Percentiles rank a stretch among this genome's conserved stretches.
phyloP scores from a whole-genome alignment of 2,888 invertebrate species.

The Drymonia ruficornis region DNA sequence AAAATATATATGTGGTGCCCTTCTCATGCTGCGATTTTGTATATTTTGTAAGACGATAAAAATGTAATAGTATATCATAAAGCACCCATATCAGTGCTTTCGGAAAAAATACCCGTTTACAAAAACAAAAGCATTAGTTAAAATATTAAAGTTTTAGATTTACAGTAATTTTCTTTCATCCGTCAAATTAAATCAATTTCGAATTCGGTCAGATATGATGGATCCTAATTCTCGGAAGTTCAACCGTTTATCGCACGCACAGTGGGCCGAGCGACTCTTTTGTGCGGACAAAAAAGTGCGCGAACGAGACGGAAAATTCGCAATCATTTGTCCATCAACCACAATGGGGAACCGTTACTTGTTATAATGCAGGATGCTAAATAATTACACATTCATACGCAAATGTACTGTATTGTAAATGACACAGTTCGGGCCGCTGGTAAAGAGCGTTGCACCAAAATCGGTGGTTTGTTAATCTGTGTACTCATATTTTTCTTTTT shows the following conservation, averaged over 20 bases:
- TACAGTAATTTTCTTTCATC: too few relatives aligned
- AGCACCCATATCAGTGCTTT: too few relatives aligned
- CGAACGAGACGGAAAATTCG: constrained; percentile 45
- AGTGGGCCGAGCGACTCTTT: constrained; percentile 26
- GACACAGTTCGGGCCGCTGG: constrained; percentile 9
- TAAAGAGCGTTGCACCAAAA: constrained; percentile 18
- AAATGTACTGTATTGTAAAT: constrained; percentile 47
- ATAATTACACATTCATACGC: constrained; percentile 76
- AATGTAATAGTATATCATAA: too few relatives aligned
- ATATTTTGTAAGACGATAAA: too few relatives aligned
- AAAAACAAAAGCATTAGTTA: too few relatives aligned
- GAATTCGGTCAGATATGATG: not conserved
- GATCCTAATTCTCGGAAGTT: not conserved
- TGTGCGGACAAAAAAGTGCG: constrained; percentile 36
- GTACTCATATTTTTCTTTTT: not conserved
- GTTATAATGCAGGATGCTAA: constrained; percentile 70
- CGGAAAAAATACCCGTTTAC: too few relatives aligned
- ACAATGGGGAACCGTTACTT: constrained; percentile 73
- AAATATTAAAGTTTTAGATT: too few relatives aligned
- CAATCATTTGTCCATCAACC: constrained; percentile 78
- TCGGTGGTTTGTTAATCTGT: constrained; percentile 5
- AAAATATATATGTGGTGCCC: too few relatives aligned
- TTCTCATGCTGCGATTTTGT: too few relatives aligned
- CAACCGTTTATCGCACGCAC: constrained; percentile 8
- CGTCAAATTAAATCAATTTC: not conserved